Evolutionary conservation across 2,797 vertebrate species (phyloP), one percentile per base, ranked within the genome.

Genomic region (Onychomys torridus): DNA sequence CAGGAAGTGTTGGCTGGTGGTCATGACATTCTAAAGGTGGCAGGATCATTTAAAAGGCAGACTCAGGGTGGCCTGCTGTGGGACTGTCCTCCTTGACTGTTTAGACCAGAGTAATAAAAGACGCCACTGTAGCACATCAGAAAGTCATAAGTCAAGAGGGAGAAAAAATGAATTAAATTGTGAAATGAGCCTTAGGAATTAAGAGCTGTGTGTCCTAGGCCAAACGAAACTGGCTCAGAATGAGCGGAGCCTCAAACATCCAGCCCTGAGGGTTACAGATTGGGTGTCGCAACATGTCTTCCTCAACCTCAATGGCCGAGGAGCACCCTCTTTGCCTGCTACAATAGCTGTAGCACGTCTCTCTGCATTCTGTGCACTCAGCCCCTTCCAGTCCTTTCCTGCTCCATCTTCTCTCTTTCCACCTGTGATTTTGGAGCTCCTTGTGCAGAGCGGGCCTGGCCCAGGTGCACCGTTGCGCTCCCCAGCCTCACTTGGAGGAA

Each of bases 401-500:
- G 19, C 40, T 0, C 14, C 1, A 2, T 21, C 11, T 63, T 65
- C 49, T n/a, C 7, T 29, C 19, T 43, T 82, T 49, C n/a, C 23
- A 17, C 12, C 52, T 86, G 3, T 27, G 75, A 49, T 19, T 52
- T 65, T 59, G 63, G 90, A 85, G 61, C 34, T 19, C 92, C 78
- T 85, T 0, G 0, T 16, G 29, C 3, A 29, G 43, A 40, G 77
- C 7, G 0, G 52, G 21, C 37, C 83, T 9, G 59, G 65, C 6
- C 16, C 7, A 0, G 12, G 0, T 0, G 9, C 14, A 57, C 4
- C 6, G 25, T 34, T n/a, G 27, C 27, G 23, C 0, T 21, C 69
- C 6, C 6, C 6, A 6, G 11, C 32, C 87, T 76, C 55, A 7
- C 67, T 59, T 46, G 57, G 9, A n/a, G 63, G 43, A 32, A 29